Evolutionary conservation across 2,797 vertebrate species (phyloP).

Genomic region (Brotula barbata): DNA sequence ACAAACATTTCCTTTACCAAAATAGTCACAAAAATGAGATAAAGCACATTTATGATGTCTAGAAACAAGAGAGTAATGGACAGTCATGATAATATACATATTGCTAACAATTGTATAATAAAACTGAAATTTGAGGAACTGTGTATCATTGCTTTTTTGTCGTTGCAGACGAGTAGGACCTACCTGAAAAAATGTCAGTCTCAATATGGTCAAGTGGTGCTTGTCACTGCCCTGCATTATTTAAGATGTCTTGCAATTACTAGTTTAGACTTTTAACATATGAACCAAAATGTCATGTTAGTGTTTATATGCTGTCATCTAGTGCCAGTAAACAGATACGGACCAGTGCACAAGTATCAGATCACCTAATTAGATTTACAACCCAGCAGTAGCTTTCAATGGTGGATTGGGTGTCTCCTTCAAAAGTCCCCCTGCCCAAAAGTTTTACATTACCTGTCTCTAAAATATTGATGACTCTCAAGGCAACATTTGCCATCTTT

Average conservation of each 20-base stretch:
- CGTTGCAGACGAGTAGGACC: too few species aligned
- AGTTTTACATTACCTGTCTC: constrained; percentile 75
- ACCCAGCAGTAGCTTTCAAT: constrained; percentile 72
- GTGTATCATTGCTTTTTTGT: not conserved
- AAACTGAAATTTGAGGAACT: not conserved
- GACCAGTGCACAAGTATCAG: constrained; percentile 58
- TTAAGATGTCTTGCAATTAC: constrained; percentile 9
- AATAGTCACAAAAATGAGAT: too few species aligned
- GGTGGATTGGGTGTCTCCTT: constrained; percentile 78
- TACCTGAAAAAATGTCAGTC: too few species aligned
- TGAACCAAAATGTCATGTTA: constrained; percentile 40
- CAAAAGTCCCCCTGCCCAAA: constrained; percentile 73
- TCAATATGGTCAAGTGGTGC: constrained; percentile 1
- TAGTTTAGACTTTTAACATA: constrained; percentile 30
- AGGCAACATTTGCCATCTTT: constrained; percentile 66
- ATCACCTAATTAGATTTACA: constrained; percentile 84
- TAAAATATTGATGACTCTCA: constrained; percentile 78
- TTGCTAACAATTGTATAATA: not conserved
- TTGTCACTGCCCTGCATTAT: constrained; percentile 11
- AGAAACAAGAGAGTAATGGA: too few species aligned
- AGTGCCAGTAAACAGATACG: constrained; percentile 72
- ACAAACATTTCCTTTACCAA: too few species aligned
- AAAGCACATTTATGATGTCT: too few species aligned
- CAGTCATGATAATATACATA: too few species aligned
- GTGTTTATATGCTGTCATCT: constrained; percentile 60